These are phyloP conservation scores for Pseudonaja textilis DNA, from an alignment of 2,113 vertebrate species.

Conservation along the genomic window DNA sequence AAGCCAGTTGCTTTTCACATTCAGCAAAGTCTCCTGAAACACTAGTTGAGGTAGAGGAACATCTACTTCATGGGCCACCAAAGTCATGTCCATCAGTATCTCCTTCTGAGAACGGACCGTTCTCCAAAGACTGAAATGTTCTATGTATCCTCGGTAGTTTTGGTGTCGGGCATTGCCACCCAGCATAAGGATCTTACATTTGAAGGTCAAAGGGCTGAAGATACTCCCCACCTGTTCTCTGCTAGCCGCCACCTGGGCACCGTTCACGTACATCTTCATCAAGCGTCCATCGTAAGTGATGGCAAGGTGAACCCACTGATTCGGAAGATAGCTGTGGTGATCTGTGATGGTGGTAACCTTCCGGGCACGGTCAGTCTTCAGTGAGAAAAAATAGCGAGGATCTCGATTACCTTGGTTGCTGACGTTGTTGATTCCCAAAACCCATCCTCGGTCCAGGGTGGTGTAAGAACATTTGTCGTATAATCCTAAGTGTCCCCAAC, in stretches of 20 bases:
- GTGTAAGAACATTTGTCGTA: constrained; percentile 99
- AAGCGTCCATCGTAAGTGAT: constrained; percentile 87
- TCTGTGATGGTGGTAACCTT: constrained; percentile 89
- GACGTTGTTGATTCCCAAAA: constrained; percentile 91
- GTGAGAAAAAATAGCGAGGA: constrained; percentile 97
- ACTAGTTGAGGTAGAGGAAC: constrained; percentile 86
- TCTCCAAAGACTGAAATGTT: constrained; percentile 88
- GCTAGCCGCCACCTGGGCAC: constrained; percentile 91
- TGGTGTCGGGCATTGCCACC: constrained; percentile 91
- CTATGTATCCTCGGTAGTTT: constrained; percentile 90
- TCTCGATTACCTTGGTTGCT: constrained; percentile 92
- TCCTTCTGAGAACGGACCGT: constrained; percentile 86
- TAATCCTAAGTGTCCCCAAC: constrained; percentile 79
- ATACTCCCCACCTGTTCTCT: constrained; percentile 90
- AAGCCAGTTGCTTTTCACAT: constrained; percentile 86
- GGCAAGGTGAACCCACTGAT: constrained; percentile 90
- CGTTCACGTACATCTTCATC: constrained; percentile 95
- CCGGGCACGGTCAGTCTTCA: constrained; percentile 96
- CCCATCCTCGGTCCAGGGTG: constrained; percentile 95
- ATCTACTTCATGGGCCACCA: constrained; percentile 72
- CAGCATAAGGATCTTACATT: constrained; percentile 96
- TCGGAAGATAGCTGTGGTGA: constrained; percentile 86
- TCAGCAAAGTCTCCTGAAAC: constrained; percentile 90
- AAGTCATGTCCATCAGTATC: constrained; percentile 84
- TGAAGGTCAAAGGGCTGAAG: constrained; percentile 91